Base-by-base conservation (phyloP, 1,140 invertebrate genomes). In the Diabrotica undecimpunctata region DNA sequence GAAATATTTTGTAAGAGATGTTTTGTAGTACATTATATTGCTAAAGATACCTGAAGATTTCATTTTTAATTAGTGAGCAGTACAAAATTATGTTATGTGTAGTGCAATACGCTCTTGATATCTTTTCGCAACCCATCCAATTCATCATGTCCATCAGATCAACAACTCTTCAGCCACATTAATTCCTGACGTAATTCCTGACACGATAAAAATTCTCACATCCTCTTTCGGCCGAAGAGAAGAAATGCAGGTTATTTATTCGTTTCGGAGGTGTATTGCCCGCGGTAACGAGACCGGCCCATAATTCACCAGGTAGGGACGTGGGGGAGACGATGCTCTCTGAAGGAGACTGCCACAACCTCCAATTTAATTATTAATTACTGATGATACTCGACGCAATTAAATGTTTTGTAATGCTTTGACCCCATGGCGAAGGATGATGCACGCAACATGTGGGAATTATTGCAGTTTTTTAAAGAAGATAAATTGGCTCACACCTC, bases 401-500 rank as follows among this genome's bases (percentile, higher is more conserved):
- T 46, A 46, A 46, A 46, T 6, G 41, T 46, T 46, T 46, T 46
- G 41, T 46, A 46, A 46, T 46, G n/a, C 41, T 46, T n/a, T 46
- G n/a, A 46, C 41, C 41, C 41, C 8, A 46, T 4, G 41, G 41
- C 41, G 41, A 46, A 46, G 3, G n/a, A 46, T 10, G 41, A n/a
- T 46, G 41, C 41, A 46, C 41, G 41, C 41, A 46, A 10, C n/a
- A 46, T n/a, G 41, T 46, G 41, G 41, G 41, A 54, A 54, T 54
- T 54, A 13, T 12, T 11, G 12, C 9, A 13, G 35, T 14, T 13
- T 25, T 25, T 25, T 25, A 25, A 25, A 25, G 25, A 25, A 25
- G 25, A 25, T 25, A 25, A 25, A 25, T 25, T 25, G 25, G 25
- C 25, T 25, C 25, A 25, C 25, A 25, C 25, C 25, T 25, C n/a